A percentile compares a stretch with the other conserved stretches of the same genome.
Evolutionary conservation across 1,140 invertebrate species (phyloP).

Genomic region (Pseudobourletiella spinata): DNA sequence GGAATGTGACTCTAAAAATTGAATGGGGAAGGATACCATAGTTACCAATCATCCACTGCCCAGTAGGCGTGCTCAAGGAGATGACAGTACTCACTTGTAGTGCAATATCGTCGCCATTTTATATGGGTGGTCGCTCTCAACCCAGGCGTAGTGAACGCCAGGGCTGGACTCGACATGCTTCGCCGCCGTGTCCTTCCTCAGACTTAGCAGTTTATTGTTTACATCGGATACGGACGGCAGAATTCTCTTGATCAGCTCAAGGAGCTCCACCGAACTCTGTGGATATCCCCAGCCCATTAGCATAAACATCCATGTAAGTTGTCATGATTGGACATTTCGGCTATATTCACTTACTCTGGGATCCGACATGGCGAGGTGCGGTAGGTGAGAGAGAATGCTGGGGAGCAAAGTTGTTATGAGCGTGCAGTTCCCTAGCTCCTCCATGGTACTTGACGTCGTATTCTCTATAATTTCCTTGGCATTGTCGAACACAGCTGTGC

Average conservation of each 20-base stretch:
- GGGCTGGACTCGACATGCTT: neutral
- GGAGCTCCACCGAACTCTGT: conserved; percentile 78
- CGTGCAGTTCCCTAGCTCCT: conserved; percentile 29
- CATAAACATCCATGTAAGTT: no score
- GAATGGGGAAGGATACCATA: no score
- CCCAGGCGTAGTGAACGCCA: conserved; percentile 71
- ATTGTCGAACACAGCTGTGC: conserved; percentile 22
- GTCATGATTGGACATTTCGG: no score
- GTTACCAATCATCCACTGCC: no score
- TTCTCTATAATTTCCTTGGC: conserved; percentile 25
- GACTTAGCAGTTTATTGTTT: conserved; percentile 49
- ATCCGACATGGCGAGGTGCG: conserved; percentile 67
- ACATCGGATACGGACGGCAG: conserved; percentile 79
- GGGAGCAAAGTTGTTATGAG: conserved; percentile 68
- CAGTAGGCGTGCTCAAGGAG: no score
- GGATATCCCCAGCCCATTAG: no score
- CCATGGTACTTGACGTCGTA: conserved; percentile 36
- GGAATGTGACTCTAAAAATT: conserved; percentile 71
- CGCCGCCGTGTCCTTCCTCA: neutral
- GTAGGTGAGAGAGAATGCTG: conserved; percentile 67
- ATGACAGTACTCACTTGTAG: conserved; percentile 66
- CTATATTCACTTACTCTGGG: conserved; percentile 65
- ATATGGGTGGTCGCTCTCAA: conserved; percentile 96
- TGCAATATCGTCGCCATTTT: conserved; percentile 77
- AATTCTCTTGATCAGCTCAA: conserved; percentile 82